Percentiles rank a stretch among this genome's conserved stretches.
Evolutionary conservation across 1,140 invertebrate species (phyloP).

Genomic region (Thalassaphorura encarpata): DNA sequence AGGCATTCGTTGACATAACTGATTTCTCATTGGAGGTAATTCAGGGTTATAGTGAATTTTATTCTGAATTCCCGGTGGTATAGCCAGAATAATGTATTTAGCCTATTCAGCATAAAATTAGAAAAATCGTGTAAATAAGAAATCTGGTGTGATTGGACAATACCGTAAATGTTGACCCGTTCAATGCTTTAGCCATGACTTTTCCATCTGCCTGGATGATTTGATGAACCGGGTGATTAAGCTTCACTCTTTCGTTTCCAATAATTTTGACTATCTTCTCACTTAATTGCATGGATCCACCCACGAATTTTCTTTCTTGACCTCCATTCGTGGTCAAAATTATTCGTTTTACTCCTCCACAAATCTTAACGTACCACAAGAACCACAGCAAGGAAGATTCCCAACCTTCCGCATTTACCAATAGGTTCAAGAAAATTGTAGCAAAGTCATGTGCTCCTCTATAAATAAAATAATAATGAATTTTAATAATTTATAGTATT

Average conservation of each 20-base stretch:
- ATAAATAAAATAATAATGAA: no score
- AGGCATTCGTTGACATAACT: constrained; percentile 36
- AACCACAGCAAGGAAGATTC: constrained; percentile 40
- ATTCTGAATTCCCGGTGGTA: constrained; percentile 23
- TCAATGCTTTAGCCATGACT: constrained; percentile 25
- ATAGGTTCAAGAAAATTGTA: constrained; percentile 28
- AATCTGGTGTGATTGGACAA: no score
- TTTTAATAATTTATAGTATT: background rate
- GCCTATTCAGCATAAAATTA: no score
- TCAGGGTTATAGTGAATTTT: constrained; percentile 36
- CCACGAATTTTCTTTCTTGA: constrained; percentile 40
- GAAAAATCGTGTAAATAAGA: no score
- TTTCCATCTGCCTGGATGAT: background rate
- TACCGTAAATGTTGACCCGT: constrained; percentile 27
- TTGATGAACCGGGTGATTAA: constrained; percentile 35
- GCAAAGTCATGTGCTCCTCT: constrained; percentile 20
- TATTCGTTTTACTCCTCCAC: constrained; percentile 36
- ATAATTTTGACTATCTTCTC: constrained; percentile 34
- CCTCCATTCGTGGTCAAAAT: constrained; percentile 37
- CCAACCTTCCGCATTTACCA: constrained; percentile 32
- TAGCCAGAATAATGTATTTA: constrained; percentile 23
- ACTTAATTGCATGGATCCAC: constrained; percentile 41
- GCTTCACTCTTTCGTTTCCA: constrained; percentile 33
- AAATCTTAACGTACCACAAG: constrained; percentile 38
- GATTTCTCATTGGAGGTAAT: constrained; percentile 34